A percentile compares a stretch with the other conserved stretches of the same genome.
These are phyloP conservation scores for Otus sunia DNA, from an alignment of 2,113 vertebrate species.

Conservation along the genomic window DNA sequence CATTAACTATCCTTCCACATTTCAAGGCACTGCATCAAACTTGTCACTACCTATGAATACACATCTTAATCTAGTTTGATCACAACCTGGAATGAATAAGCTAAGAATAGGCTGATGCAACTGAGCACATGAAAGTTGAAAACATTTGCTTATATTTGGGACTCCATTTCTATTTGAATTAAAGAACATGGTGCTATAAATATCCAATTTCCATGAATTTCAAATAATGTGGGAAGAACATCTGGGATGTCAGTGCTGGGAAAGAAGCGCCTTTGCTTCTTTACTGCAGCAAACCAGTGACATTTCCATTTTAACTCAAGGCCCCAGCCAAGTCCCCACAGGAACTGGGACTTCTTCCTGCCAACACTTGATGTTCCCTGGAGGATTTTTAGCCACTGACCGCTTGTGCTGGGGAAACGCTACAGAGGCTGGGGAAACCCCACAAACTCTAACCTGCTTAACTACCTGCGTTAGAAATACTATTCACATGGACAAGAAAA, in stretches of 20 bases:
- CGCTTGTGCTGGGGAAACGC: background rate
- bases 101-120: conserved; percentile 35
- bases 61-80: conserved; percentile 56
- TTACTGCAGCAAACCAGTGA: background rate
- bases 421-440: background rate
- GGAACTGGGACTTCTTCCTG: background rate
- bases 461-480: background rate
- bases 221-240: background rate
- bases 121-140: conserved; percentile 9
- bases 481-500: background rate
- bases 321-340: background rate
- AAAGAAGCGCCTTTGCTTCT: background rate
- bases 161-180: conserved; percentile 20
- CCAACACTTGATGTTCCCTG: background rate
- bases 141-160: conserved; percentile 23
- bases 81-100: conserved; percentile 1
- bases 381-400: background rate
- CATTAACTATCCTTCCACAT: conserved; percentile 28
- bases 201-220: conserved; percentile 42
- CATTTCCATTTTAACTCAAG: background rate
- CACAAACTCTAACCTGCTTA: background rate
- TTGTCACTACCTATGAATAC: background rate
- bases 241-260: background rate
- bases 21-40: conserved; percentile 2
- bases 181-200: background rate